Percentiles rank a stretch among this genome's conserved stretches.
These are phyloP conservation scores for Danionella dracula DNA, from an alignment of 2,797 vertebrate species.

Conservation along the genomic window DNA sequence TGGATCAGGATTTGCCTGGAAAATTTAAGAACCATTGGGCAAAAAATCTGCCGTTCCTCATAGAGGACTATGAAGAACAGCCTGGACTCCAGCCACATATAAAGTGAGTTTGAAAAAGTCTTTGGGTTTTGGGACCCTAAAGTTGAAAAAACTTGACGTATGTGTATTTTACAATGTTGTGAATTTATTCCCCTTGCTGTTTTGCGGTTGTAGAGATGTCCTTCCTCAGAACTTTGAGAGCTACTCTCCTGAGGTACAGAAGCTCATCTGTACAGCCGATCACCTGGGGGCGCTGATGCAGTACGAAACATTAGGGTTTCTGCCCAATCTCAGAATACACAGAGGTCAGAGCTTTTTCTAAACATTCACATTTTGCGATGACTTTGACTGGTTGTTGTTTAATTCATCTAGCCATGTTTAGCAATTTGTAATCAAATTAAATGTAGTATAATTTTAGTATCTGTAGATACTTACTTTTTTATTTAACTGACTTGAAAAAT, in stretches of 20 bases:
- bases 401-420: too few relatives aligned
- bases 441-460: too few relatives aligned
- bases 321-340: constrained; percentile 91
- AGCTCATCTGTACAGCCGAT: constrained; percentile 88
- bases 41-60: constrained; percentile 93
- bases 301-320: constrained; percentile 90
- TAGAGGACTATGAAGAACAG: constrained; percentile 95
- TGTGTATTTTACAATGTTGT: not conserved
- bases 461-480: too few relatives aligned
- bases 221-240: constrained; percentile 91
- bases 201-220: constrained; percentile 77
- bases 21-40: constrained; percentile 98
- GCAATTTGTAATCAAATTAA: too few relatives aligned
- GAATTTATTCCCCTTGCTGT: not conserved
- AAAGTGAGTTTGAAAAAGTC: constrained; percentile 69
- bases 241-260: constrained; percentile 86
- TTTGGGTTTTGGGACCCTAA: not conserved
- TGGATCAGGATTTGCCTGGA: constrained; percentile 87
- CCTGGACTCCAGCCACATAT: constrained; percentile 95
- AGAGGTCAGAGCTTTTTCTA: constrained; percentile 73
- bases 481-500: too few relatives aligned
- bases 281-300: constrained; percentile 92
- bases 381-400: too few relatives aligned
- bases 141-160: not conserved
- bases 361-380: too few relatives aligned